Conservation (phyloP, 2,888 invertebrate species). For the Micoletzkya japonica region DNA sequence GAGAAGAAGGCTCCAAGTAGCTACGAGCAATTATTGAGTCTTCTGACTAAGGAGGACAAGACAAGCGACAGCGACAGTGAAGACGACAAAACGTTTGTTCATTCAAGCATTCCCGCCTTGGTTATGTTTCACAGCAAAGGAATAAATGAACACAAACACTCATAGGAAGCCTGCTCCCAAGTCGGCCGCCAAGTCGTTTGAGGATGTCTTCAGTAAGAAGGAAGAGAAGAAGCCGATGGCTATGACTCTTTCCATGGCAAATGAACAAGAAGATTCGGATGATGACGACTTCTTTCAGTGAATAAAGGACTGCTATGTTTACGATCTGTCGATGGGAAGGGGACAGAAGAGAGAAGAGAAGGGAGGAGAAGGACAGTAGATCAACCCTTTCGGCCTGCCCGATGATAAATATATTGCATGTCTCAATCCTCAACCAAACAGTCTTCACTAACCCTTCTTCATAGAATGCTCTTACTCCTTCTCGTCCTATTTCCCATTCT, state of each 20-base stretch:
- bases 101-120: background rate
- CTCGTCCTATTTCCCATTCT: too few species aligned
- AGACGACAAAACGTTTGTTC: background rate
- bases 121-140: background rate
- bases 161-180: too few species aligned
- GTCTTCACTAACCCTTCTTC: too few species aligned
- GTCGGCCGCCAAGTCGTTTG: slow-evolving; percentile 2
- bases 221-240: background rate
- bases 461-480: too few species aligned
- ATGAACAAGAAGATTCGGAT: slow-evolving; percentile 9
- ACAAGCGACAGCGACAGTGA: background rate
- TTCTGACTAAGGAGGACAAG: background rate
- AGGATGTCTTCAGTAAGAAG: slow-evolving; percentile 8
- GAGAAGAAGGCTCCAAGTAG: background rate
- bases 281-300: slow-evolving; percentile 24
- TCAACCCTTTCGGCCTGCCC: too few species aligned
- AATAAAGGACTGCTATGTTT: too few species aligned
- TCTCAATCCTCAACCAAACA: too few species aligned
- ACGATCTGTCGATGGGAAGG: too few species aligned
- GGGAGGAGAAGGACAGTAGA: too few species aligned
- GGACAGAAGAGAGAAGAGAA: too few species aligned
- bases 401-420: too few species aligned
- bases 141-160: background rate
- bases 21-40: slow-evolving; percentile 7
- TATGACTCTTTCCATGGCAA: slow-evolving; percentile 13